A percentile compares a stretch with the other conserved stretches of the same genome.
Evolutionary conservation across 2,888 invertebrate genomes (phyloP).

Genomic region (Ferrisia virgata): DNA sequence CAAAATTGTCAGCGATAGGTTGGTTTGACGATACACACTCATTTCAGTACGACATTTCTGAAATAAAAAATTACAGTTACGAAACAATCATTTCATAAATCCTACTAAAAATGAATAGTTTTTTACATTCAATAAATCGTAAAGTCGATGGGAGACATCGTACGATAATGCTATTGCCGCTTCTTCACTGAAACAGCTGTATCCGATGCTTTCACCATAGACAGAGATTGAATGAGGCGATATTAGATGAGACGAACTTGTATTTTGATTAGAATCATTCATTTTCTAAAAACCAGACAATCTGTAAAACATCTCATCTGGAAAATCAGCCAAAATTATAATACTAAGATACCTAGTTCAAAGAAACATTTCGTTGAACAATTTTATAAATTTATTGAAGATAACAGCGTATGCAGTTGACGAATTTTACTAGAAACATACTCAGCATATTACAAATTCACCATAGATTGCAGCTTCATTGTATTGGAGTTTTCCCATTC

Average conservation of each 20-base stretch:
- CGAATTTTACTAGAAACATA: no score
- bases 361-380: no score
- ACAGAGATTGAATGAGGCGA: conserved; percentile 35
- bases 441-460: no score
- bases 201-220: conserved; percentile 5
- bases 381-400: no score
- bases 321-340: no score
- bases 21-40: conserved; percentile 36
- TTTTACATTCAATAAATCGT: conserved; percentile 33
- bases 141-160: conserved; percentile 23
- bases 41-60: conserved; percentile 34
- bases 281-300: neutral
- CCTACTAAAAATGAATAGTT: neutral
- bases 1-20: conserved; percentile 19
- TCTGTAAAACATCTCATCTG: no score
- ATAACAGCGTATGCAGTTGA: no score
- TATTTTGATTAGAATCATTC: neutral
- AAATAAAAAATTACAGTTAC: neutral
- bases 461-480: no score
- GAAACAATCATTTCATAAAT: neutral
- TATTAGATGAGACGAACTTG: neutral
- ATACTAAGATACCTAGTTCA: no score
- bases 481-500: no score
- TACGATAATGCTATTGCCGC: conserved; percentile 15
- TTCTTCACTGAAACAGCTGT: conserved; percentile 1